phyloP scores from a whole-genome alignment of 2,888 invertebrate species.

The Cremastobaeus sp. region DNA sequence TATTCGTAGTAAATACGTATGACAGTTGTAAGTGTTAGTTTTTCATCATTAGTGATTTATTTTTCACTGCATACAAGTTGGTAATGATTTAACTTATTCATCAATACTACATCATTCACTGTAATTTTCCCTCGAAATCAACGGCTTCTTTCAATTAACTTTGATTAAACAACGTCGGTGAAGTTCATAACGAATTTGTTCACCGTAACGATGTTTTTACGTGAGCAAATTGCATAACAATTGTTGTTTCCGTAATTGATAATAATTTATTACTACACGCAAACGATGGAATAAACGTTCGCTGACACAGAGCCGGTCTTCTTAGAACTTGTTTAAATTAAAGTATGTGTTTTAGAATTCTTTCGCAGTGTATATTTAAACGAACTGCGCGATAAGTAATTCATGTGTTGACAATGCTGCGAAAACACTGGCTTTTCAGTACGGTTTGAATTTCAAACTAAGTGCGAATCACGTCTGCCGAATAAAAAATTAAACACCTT shows the following conservation, averaged over 20 bases:
- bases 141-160: background rate
- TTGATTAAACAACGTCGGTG: background rate
- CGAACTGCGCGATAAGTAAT: conserved; percentile 22
- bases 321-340: conserved; percentile 11
- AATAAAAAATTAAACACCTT: conserved; percentile 34
- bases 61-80: background rate
- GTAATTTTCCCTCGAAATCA: too few relatives aligned
- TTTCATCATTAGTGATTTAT: conserved; percentile 24
- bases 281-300: conserved; percentile 17
- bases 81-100: conserved; percentile 7
- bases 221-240: conserved; percentile 13
- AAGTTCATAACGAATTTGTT: conserved; percentile 6
- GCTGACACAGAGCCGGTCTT: background rate
- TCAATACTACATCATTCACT: background rate
- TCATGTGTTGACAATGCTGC: conserved; percentile 22
- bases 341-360: conserved; percentile 14
- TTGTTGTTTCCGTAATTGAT: conserved; percentile 9
- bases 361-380: conserved; percentile 18
- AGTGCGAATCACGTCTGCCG: conserved; percentile 7
- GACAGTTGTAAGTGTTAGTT: conserved; percentile 45
- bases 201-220: conserved; percentile 15
- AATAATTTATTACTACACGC: conserved; percentile 6
- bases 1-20: conserved; percentile 26
- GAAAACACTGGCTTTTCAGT: conserved; percentile 11
- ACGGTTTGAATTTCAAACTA: conserved; percentile 16